A percentile compares a stretch with the other conserved stretches of the same genome.
These are phyloP conservation scores for Cancer borealis DNA, from an alignment of 2,888 invertebrate genomes.

Conservation along the genomic window DNA sequence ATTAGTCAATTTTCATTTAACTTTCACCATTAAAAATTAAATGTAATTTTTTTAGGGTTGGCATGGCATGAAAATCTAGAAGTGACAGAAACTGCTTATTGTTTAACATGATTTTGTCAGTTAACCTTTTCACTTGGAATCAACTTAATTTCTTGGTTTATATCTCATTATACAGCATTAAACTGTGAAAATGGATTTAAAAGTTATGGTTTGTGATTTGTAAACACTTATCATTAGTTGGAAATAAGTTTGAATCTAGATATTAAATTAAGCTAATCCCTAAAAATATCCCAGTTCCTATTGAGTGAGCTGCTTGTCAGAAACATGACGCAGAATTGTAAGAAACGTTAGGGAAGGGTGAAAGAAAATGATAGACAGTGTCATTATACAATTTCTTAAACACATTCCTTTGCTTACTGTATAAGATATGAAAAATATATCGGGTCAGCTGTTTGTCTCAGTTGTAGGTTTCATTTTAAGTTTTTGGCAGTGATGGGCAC, in stretches of 20 bases:
- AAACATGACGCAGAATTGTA: neutral
- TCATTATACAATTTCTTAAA: neutral
- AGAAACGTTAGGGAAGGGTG: neutral
- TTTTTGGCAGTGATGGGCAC: too few relatives aligned
- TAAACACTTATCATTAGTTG: neutral
- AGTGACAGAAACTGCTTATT: too few relatives aligned
- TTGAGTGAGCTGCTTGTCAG: neutral
- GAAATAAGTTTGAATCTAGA: neutral
- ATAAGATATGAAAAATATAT: too few relatives aligned
- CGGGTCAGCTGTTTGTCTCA: too few relatives aligned
- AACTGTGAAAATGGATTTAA: neutral
- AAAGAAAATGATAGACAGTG: neutral
- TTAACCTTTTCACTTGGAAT: neutral
- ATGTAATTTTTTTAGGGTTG: too few relatives aligned
- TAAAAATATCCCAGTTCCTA: neutral
- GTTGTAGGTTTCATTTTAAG: too few relatives aligned
- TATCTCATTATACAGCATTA: neutral
- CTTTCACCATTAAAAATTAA: too few relatives aligned
- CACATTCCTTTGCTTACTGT: too few relatives aligned
- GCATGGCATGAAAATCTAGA: too few relatives aligned
- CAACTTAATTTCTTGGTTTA: neutral
- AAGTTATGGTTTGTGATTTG: neutral
- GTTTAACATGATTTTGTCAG: too few relatives aligned
- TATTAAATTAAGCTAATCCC: neutral
- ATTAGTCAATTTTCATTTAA: too few relatives aligned